These are phyloP conservation scores for Chelonoidis abingdonii DNA, from an alignment of 2,113 vertebrate species.

Conservation along the genomic window DNA sequence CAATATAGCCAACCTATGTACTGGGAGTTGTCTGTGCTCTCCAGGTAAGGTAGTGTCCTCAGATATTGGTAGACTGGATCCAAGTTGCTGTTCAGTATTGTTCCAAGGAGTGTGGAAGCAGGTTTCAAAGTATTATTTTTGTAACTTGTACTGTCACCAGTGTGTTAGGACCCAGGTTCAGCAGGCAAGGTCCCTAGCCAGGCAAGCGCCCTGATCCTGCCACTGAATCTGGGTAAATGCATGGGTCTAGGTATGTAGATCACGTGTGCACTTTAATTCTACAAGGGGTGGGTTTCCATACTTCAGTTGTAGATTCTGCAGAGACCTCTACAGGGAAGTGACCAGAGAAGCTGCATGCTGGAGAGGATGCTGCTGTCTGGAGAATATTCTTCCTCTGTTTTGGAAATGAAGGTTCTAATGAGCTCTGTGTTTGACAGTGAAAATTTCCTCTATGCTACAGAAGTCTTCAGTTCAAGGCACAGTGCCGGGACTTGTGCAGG, in stretches of 20 bases:
- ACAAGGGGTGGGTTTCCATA: background rate
- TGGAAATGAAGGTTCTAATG: background rate
- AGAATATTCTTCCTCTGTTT: constrained; percentile 15
- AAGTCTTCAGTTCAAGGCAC: background rate
- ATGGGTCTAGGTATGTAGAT: background rate
- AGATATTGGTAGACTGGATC: background rate
- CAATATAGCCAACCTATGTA: background rate
- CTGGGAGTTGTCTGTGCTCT: constrained; percentile 15
- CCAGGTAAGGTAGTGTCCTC: background rate
- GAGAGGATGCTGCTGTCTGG: background rate
- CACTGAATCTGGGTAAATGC: background rate
- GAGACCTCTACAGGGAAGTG: fast-evolving
- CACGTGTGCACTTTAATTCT: background rate
- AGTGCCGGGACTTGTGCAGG: constrained; percentile 5
- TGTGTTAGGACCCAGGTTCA: background rate
- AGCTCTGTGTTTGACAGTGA: background rate
- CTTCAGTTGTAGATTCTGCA: background rate
- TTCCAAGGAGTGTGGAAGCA: background rate
- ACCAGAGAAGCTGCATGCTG: constrained; percentile 1
- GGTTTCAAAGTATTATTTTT: background rate
- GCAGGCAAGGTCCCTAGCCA: background rate
- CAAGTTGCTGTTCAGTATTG: background rate
- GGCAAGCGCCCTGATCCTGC: background rate
- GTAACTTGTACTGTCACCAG: background rate
- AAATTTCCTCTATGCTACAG: background rate